Evolutionary conservation across 2,797 vertebrate genomes (phyloP), one percentile per base, ranked within the genome.

Genomic region (Apogon hyalosoma): DNA sequence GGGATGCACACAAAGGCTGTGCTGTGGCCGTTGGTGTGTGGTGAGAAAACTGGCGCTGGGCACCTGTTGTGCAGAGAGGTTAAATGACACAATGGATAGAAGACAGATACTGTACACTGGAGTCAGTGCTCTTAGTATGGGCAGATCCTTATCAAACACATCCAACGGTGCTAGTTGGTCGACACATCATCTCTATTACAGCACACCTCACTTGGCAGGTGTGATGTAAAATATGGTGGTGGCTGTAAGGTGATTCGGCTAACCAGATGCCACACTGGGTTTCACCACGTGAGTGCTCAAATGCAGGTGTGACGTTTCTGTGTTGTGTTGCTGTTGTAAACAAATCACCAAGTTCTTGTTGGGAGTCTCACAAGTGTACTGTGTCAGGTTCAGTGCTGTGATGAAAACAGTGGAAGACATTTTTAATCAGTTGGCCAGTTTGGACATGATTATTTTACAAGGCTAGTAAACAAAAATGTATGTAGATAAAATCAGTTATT

Each of bases 1-100:
- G 11, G 31, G 31, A 8, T 33, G 31, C 19, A 47, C 55, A 77
- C 56, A 76, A 7, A 69, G 21, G 58, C 54, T 63, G 28, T 24
- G 46, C 16, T 11, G 12, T 63, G 13, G 12, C 13, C 33, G 10
- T n/a, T 67, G 8, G 46, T 38, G 33, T 15, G 49, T 31, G 15
- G 18, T 54, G 55, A 57, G 19, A 52, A 57, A 47, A 46, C 57
- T 45, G 53, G 14, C 10, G 13, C 72, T 49, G 46, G 48, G 63
- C 82, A 80, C 72, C 86, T 83, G 68, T 67, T 63, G 70, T 42
- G 57, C 13, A 21, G 55, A 56, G 63, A 48, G 65, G 48, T 83
- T 76, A 46, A 48, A 52, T 78, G 31, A 70, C 46, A 80, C 74
- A 80, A 66, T 68, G 55, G 55, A 77, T 16, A 46, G 77, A 63